Evolutionary conservation across 2,113 vertebrate species (phyloP).

Genomic region (Turnix velox): DNA sequence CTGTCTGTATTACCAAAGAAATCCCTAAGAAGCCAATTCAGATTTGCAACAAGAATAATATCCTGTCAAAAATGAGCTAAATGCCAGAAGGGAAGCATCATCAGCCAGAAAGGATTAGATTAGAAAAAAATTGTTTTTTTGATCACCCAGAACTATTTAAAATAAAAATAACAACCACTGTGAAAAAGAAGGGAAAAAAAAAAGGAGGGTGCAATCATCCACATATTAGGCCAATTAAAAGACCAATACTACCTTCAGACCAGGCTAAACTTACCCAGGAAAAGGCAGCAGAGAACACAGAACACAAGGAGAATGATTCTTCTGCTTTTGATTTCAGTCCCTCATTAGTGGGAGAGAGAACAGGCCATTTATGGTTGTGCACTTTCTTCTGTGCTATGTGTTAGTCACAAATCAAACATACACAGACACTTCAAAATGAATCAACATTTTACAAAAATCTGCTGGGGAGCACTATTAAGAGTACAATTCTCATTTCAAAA

Average conservation of each 20-base stretch:
- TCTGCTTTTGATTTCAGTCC: background rate
- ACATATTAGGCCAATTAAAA: background rate
- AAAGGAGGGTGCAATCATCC: background rate
- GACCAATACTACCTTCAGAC: background rate
- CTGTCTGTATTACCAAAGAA: background rate
- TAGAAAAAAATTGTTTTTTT: background rate
- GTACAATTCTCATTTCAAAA: background rate
- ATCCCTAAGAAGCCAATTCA: background rate
- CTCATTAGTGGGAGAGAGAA: background rate
- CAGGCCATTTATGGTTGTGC: accelerated
- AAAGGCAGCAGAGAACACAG: background rate
- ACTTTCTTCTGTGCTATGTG: background rate
- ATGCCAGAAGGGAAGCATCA: background rate
- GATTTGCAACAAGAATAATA: background rate
- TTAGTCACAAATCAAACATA: background rate
- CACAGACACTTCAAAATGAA: background rate
- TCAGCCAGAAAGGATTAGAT: background rate
- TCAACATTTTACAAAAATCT: background rate
- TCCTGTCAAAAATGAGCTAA: background rate
- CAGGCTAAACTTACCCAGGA: background rate
- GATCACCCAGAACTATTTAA: background rate
- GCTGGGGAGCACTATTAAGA: background rate
- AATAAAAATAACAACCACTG: background rate
- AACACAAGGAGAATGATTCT: background rate
- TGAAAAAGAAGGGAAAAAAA: background rate